A percentile compares a stretch with the other conserved stretches of the same genome.
Conservation (phyloP, 2,797 vertebrate genomes). For the Melanotaenia boesemani region DNA sequence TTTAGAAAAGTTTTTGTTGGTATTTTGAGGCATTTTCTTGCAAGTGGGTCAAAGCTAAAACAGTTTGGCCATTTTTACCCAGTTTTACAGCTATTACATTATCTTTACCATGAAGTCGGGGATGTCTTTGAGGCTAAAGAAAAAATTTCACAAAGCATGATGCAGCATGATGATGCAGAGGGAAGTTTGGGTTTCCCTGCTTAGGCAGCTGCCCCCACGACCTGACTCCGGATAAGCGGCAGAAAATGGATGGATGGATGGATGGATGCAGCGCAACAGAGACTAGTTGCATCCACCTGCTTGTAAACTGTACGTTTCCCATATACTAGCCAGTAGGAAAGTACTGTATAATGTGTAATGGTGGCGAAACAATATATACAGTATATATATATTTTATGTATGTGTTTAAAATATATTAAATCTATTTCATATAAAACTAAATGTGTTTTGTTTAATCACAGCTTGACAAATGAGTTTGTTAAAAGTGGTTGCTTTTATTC, state of each 20-base stretch:
- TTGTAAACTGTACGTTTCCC: slow-evolving; percentile 37
- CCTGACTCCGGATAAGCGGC: too few relatives aligned
- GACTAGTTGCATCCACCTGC: slow-evolving; percentile 33
- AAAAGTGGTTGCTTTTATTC: slow-evolving; percentile 62
- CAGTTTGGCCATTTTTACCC: slow-evolving; percentile 23
- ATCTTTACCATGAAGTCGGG: slow-evolving; percentile 4
- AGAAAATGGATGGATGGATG: too few relatives aligned
- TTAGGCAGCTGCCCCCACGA: too few relatives aligned
- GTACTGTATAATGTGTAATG: slow-evolving; percentile 71
- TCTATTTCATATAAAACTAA: slow-evolving; percentile 74
- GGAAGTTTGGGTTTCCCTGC: too few relatives aligned
- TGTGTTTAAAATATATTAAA: slow-evolving; percentile 77
- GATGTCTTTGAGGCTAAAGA: slow-evolving; percentile 18
- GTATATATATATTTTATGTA: slow-evolving; percentile 59
- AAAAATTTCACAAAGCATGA: slow-evolving; percentile 22
- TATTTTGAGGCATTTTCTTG: slow-evolving; percentile 22
- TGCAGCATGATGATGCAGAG: background rate
- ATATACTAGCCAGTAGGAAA: slow-evolving; percentile 55
- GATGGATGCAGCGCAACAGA: slow-evolving; percentile 6
- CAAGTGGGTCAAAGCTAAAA: slow-evolving; percentile 17
- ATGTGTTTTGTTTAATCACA: slow-evolving; percentile 37
- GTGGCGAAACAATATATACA: slow-evolving; percentile 73
- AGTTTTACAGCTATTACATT: slow-evolving; percentile 28
- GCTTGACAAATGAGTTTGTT: slow-evolving; percentile 18
- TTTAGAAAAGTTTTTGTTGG: slow-evolving; percentile 3